Evolutionary conservation across 1,140 invertebrate species (phyloP).

Genomic region (Drosophila leontia): DNA sequence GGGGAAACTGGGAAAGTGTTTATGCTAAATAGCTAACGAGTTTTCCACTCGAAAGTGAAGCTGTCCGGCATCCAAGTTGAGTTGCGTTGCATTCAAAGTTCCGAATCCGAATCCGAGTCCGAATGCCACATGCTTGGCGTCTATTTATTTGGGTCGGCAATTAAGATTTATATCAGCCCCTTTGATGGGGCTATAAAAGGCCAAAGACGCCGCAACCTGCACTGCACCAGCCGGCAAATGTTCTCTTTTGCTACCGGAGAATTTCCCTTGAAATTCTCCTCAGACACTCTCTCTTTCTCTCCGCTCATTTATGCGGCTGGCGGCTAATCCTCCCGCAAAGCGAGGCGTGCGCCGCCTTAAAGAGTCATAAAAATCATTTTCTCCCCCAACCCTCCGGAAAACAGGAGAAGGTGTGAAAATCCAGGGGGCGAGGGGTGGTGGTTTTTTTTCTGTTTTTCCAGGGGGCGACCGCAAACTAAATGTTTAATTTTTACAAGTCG

Average conservation of each 20-base stretch:
- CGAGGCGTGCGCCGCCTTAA: constrained; percentile 67
- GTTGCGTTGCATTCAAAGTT: constrained; percentile 15
- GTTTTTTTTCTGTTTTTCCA: background rate
- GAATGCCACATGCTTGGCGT: constrained; percentile 58
- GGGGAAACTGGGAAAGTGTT: constrained; percentile 78
- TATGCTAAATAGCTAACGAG: constrained; percentile 83
- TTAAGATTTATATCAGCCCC: constrained; percentile 79
- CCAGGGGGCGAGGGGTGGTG: background rate
- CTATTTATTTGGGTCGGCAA: constrained; percentile 84
- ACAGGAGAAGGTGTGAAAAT: constrained; percentile 63
- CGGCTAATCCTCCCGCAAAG: constrained; percentile 53
- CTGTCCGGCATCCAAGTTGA: constrained; percentile 11
- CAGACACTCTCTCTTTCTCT: constrained; percentile 23
- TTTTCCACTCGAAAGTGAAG: constrained; percentile 69
- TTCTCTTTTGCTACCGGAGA: constrained; percentile 18
- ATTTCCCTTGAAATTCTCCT: background rate
- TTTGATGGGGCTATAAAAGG: constrained; percentile 79
- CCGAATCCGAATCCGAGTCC: constrained; percentile 16
- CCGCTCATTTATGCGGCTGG: constrained; percentile 71
- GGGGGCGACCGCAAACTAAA: constrained; percentile 70
- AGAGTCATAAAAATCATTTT: constrained; percentile 78
- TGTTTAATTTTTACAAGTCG: constrained; percentile 74
- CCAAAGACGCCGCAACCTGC: constrained; percentile 63
- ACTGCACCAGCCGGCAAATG: constrained; percentile 62
- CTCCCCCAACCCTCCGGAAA: constrained; percentile 27